Conservation (phyloP, 1,140 invertebrate species). For the Eriocheir sinensis region DNA sequence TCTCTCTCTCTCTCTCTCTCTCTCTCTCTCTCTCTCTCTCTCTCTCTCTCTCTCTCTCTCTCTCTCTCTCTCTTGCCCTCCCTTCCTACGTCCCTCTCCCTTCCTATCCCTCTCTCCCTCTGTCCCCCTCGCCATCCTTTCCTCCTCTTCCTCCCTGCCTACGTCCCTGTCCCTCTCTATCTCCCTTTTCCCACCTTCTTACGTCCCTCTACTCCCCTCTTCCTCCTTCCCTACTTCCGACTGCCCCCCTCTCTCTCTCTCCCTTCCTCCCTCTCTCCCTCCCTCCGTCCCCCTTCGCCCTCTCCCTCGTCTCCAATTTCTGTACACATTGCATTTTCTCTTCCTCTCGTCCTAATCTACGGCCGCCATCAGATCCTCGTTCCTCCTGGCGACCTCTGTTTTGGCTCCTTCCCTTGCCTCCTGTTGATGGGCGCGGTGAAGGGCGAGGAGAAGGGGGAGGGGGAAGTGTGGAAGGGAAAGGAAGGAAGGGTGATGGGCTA, state of each 20-base stretch:
- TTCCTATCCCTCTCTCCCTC: background rate
- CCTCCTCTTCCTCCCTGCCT: background rate
- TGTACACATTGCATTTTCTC: background rate
- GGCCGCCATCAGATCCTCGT: background rate
- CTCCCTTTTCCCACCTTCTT: background rate
- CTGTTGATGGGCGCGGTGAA: background rate
- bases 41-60: constrained; percentile 22
- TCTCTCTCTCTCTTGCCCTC: too few relatives aligned
- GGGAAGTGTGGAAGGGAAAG: background rate
- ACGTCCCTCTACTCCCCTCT: background rate
- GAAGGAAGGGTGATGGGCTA: background rate
- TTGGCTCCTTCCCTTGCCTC: background rate
- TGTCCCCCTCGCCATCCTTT: too few relatives aligned
- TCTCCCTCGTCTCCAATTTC: background rate
- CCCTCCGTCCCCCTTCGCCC: constrained; percentile 2
- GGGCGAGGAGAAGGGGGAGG: background rate
- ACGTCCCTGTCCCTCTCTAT: background rate
- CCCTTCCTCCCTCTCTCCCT: background rate
- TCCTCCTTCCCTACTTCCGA: background rate
- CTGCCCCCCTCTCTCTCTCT: background rate
- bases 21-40: background rate
- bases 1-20: background rate
- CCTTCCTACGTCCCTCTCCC: too few relatives aligned
- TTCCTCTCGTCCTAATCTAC: background rate
- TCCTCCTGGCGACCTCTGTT: background rate